Evolutionary conservation across 2,113 vertebrate species (phyloP).

Genomic region (Orycteropus afer): DNA sequence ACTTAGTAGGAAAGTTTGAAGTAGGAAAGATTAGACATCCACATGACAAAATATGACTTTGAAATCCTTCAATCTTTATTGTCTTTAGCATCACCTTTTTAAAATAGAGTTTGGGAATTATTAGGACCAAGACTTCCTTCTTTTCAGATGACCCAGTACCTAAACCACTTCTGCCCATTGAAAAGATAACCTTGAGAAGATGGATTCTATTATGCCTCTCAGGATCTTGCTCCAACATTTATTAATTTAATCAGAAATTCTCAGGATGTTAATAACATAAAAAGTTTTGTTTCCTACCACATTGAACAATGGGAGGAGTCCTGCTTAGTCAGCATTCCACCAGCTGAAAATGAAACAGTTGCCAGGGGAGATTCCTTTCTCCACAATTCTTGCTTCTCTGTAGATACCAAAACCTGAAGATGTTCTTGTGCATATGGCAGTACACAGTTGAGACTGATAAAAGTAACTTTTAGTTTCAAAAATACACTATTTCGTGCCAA

Average conservation of each 20-base stretch:
- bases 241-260: not conserved
- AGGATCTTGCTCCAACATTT: not conserved
- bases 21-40: not conserved
- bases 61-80: not conserved
- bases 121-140: not conserved
- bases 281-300: not conserved
- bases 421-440: not conserved
- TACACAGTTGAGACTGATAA: not conserved
- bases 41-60: not conserved
- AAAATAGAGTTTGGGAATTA: not conserved
- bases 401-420: too few species aligned
- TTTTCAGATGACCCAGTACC: not conserved
- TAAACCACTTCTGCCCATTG: not conserved
- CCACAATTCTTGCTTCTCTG: too few species aligned
- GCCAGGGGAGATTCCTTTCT: not conserved
- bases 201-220: not conserved
- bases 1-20: slow-evolving; percentile 19
- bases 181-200: not conserved
- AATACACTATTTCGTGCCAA: not conserved
- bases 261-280: not conserved
- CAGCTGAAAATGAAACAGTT: not conserved
- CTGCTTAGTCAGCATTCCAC: not conserved
- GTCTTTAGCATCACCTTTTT: not conserved
- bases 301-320: not conserved
- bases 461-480: not conserved